Conservation (phyloP, 2,797 vertebrate species). For the Acanthornis magna region DNA sequence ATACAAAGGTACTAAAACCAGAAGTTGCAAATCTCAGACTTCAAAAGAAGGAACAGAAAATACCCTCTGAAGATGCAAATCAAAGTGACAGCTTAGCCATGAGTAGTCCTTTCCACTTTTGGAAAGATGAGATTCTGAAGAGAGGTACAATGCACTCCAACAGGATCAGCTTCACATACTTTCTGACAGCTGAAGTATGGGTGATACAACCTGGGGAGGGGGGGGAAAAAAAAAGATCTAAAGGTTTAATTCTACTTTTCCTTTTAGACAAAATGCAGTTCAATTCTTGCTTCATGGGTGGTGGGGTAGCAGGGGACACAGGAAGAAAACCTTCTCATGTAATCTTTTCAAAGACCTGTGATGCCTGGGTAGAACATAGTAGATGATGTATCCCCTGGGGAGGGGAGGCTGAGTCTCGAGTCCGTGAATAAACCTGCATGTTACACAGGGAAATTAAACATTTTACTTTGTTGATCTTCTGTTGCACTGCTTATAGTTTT, state of each 20-base stretch:
- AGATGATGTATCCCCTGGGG: not conserved
- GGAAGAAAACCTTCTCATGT: not conserved
- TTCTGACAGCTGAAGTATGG: not conserved
- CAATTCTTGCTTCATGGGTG: not conserved
- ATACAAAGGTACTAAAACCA: not conserved
- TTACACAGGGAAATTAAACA: rapidly evolving
- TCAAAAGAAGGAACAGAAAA: conserved; percentile 9
- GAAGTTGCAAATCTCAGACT: not conserved
- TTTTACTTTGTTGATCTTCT: not conserved
- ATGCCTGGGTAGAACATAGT: not conserved
- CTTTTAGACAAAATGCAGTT: not conserved
- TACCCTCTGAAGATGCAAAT: not conserved
- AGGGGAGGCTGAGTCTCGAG: not conserved
- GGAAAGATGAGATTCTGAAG: not conserved
- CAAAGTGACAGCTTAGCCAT: not conserved
- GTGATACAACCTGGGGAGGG: not conserved
- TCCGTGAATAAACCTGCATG: not conserved
- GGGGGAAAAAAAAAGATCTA: no score
- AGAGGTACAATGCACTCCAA: not conserved
- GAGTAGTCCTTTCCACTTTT: not conserved
- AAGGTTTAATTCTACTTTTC: not conserved
- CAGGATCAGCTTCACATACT: not conserved
- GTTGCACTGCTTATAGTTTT: not conserved
- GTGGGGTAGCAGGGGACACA: rapidly evolving
- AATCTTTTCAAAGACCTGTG: not conserved